Evolutionary conservation across 1,140 invertebrate species (phyloP).

Genomic region (Calephelis nemesis): DNA sequence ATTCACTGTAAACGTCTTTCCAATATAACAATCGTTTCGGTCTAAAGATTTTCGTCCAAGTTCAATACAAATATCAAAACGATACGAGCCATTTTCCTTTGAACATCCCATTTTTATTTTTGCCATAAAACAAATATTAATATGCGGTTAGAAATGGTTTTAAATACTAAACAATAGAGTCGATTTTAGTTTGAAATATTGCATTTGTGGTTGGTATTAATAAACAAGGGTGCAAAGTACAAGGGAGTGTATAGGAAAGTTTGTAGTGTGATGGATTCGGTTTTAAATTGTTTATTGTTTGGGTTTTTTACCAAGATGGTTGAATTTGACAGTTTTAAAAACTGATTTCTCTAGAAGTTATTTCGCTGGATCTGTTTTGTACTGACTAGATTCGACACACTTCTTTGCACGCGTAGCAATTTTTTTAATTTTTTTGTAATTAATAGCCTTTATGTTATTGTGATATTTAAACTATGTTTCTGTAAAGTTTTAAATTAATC

Average conservation of each 20-base stretch:
- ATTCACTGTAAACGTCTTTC: constrained; percentile 65
- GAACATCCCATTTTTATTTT: constrained; percentile 12
- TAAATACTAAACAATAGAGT: constrained; percentile 9
- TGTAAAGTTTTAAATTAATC: too few relatives aligned
- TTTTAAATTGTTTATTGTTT: constrained; percentile 72
- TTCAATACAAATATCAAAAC: constrained; percentile 29
- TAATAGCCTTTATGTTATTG: too few relatives aligned
- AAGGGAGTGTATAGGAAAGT: constrained; percentile 50
- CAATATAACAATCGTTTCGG: constrained; percentile 44
- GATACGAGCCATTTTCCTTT: constrained; percentile 30
- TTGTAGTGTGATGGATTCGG: constrained; percentile 63
- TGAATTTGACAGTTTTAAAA: constrained; percentile 36
- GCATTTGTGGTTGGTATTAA: constrained; percentile 21
- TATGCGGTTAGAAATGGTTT: not conserved
- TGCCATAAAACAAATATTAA: constrained; percentile 17
- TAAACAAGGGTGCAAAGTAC: constrained; percentile 16
- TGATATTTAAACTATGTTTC: too few relatives aligned
- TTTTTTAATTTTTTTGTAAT: not conserved
- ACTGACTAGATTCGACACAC: not conserved
- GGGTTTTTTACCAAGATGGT: constrained; percentile 31
- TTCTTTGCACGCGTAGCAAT: not conserved
- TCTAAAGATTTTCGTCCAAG: constrained; percentile 37
- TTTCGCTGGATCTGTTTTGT: constrained; percentile 18
- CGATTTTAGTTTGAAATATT: constrained; percentile 25
- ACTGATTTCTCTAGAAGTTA: constrained; percentile 16